A percentile compares a stretch with the other conserved stretches of the same genome.
Evolutionary conservation across 2,888 invertebrate genomes (phyloP).

Genomic region (Byasa hedistus): DNA sequence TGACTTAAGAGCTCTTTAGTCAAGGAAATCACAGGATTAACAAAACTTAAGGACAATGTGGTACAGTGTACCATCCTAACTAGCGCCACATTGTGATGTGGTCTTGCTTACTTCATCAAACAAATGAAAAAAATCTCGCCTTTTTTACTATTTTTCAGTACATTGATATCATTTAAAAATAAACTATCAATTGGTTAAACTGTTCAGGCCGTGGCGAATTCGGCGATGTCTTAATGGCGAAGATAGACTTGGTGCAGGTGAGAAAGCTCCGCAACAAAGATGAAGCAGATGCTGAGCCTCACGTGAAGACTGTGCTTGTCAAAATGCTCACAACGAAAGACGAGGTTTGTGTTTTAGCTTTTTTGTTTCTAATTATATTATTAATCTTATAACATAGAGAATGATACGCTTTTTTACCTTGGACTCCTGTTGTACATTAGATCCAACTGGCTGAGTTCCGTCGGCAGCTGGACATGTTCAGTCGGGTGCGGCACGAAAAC

Average conservation of each 20-base stretch:
- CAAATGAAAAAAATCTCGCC: too few relatives aligned
- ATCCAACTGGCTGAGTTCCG: slow-evolving; percentile 89
- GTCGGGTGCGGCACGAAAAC: slow-evolving; percentile 90
- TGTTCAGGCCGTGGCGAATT: slow-evolving; percentile 91
- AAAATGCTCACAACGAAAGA: slow-evolving; percentile 90
- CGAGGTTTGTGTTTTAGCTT: slow-evolving; percentile 69
- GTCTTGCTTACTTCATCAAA: too few relatives aligned
- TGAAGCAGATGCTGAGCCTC: slow-evolving; percentile 48
- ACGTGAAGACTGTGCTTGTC: slow-evolving; percentile 77
- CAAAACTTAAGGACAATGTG: too few relatives aligned
- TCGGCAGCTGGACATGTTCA: slow-evolving; percentile 92
- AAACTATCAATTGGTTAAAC: too few relatives aligned
- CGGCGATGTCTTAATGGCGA: slow-evolving; percentile 93
- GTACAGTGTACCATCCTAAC: too few relatives aligned
- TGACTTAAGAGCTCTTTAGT: not conserved
- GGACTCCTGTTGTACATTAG: slow-evolving; percentile 37
- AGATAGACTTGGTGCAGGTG: slow-evolving; percentile 66
- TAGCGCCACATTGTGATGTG: too few relatives aligned
- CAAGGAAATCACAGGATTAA: too few relatives aligned
- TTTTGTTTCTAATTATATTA: not conserved
- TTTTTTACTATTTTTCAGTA: too few relatives aligned
- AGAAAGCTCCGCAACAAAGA: slow-evolving; percentile 63
- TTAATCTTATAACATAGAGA: too few relatives aligned
- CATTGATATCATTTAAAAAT: too few relatives aligned
- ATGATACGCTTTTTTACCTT: too few relatives aligned